These are phyloP conservation scores for Drosophila algonquin DNA, from an alignment of 2,888 invertebrate genomes.

Conservation along the genomic window DNA sequence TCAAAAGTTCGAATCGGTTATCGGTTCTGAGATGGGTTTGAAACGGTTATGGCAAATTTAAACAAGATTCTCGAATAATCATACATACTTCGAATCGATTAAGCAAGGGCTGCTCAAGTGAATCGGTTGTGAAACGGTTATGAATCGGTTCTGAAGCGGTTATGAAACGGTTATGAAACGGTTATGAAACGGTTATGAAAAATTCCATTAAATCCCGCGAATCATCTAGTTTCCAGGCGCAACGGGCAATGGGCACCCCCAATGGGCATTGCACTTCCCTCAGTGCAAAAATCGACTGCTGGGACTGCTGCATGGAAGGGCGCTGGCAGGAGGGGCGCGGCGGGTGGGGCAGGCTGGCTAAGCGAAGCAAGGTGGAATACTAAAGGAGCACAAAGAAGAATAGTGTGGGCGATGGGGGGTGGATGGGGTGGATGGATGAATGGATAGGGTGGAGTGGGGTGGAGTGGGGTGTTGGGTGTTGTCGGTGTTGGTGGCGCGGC, in stretches of 20 bases:
- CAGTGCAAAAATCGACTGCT: slow-evolving; percentile 18
- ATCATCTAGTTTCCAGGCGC: no score
- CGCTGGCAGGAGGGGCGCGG: neutral
- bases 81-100: no score
- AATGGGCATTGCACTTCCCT: neutral
- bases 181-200: no score
- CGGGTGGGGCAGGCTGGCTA: slow-evolving; percentile 11
- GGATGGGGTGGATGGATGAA: no score
- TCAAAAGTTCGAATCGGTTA: no score
- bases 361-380: slow-evolving; percentile 9
- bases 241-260: no score
- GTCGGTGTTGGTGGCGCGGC: slow-evolving; percentile 50
- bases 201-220: neutral
- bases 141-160: no score
- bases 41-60: neutral
- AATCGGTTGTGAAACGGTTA: no score
- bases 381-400: neutral
- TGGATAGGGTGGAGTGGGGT: no score
- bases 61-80: no score
- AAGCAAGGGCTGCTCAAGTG: no score
- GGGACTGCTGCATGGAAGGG: slow-evolving; percentile 16
- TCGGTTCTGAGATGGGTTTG: no score
- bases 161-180: neutral
- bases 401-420: neutral
- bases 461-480: neutral